Evolutionary conservation across 2,797 vertebrate genomes (phyloP), one percentile per base, ranked within the genome.

Genomic region (Loriculus beryllinus): DNA sequence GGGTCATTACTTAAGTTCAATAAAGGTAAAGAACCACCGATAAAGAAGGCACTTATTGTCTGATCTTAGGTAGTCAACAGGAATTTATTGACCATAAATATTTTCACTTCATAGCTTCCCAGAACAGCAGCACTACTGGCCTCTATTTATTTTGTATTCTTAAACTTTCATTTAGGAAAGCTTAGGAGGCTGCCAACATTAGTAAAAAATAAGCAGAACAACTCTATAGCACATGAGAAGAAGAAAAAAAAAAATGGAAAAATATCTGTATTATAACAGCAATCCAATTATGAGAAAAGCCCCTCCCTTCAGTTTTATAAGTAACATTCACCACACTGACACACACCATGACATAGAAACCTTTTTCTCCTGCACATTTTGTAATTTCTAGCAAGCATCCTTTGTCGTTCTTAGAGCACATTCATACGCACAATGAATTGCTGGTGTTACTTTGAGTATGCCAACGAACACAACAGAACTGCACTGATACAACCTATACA

Each of bases 51-150:
- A 40, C 86, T 80, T 60, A 10, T 78, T 54, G 16, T 40, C 64
- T 80, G 47, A 56, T 48, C n/a, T 52, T 37, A 48, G 12, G 28
- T 51, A 91, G 40, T 56, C 56, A 82, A 17, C 16, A 33, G 7
- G 14, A 92, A 76, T 52, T 51, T 71, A 86, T 16, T 62, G 29
- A 72, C 26, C 11, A 69, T 22, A 79, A 84, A 72, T 69, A 91
- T 43, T 85, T 88, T 82, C 16, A 48, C 19, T 82, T 67, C 21
- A 47, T 35, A 54, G 18, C 28, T 91, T 43, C 33, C 35, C 70
- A 60, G 15, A 51, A 1, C 33, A 78, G 3, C 74, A 86, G 26
- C 23, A 57, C 35, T 65, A 39, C 25, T 42, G 15, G 7, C 16
- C 20, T 81, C 56, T 72, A 60, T 39, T 51, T 85, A 29, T 19